Evolutionary conservation across 2,113 vertebrate genomes (phyloP).

Genomic region (Xiphophorus hellerii): DNA sequence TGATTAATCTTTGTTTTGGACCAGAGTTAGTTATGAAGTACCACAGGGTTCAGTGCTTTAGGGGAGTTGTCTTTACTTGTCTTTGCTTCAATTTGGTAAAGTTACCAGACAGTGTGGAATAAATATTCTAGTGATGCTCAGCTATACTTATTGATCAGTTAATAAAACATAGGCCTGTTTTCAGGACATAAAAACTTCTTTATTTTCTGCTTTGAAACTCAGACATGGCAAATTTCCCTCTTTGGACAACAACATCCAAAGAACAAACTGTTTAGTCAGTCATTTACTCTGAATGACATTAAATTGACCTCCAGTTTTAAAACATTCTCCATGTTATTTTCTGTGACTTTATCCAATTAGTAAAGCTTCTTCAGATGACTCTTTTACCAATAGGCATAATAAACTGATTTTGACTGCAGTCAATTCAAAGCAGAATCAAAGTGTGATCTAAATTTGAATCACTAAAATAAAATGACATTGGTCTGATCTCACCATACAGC

Average conservation of each 20-base stretch:
- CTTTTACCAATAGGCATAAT: no score
- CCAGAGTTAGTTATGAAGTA: not conserved
- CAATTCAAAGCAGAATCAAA: no score
- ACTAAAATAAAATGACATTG: not conserved
- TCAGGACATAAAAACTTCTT: not conserved
- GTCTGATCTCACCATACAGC: not conserved
- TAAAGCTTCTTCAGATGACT: no score
- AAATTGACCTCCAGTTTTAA: no score
- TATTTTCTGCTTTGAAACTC: not conserved
- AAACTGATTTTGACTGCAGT: no score
- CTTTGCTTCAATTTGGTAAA: not conserved
- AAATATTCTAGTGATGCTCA: not conserved
- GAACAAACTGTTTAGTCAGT: no score
- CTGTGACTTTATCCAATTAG: no score
- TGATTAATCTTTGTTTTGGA: not conserved
- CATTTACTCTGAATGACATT: no score
- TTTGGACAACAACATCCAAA: not conserved
- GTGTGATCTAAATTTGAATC: not conserved
- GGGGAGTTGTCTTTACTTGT: not conserved
- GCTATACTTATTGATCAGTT: not conserved
- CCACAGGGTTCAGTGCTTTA: not conserved
- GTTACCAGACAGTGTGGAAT: not conserved
- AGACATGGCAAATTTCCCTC: not conserved
- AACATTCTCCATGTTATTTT: no score
- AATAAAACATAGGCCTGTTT: not conserved